A percentile compares a stretch with the other conserved stretches of the same genome.
phyloP scores from a whole-genome alignment of 2,113 vertebrate genomes.

The Propithecus coquereli region DNA sequence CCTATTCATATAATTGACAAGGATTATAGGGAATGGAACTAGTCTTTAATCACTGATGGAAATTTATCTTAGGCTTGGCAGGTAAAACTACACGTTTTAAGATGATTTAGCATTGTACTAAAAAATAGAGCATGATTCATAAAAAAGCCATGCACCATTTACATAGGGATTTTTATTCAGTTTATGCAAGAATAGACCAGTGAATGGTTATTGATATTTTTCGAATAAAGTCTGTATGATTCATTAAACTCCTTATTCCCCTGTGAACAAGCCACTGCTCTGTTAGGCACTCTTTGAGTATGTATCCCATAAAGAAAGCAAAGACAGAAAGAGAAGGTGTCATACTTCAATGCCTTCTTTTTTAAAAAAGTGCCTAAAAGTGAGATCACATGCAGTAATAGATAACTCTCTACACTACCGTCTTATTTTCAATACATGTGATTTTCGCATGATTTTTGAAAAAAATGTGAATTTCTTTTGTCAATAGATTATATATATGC shows the following conservation, averaged over 20 bases:
- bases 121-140: conserved; percentile 76
- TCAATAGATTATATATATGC: background rate
- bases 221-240: conserved; percentile 83
- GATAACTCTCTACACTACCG: conserved; percentile 53
- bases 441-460: conserved; percentile 19
- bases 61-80: conserved; percentile 78
- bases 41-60: conserved; percentile 78
- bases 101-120: conserved; percentile 72
- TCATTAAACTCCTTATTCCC: conserved; percentile 81
- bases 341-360: conserved; percentile 70
- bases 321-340: conserved; percentile 55
- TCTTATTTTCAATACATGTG: conserved; percentile 54
- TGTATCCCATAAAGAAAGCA: conserved; percentile 74
- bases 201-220: conserved; percentile 85
- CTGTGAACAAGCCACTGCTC: conserved; percentile 74
- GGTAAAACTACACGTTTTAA: conserved; percentile 72
- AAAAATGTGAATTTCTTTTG: conserved; percentile 45
- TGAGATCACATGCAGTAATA: conserved; percentile 26
- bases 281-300: conserved; percentile 70
- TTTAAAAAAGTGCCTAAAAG: conserved; percentile 71
- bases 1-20: conserved; percentile 75
- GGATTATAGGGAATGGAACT: conserved; percentile 71
- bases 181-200: conserved; percentile 80
- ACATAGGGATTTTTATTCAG: conserved; percentile 78
- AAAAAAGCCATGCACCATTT: conserved; percentile 83